Evolutionary conservation across 2,888 invertebrate species (phyloP).

Genomic region (Drosophila percnosoma): DNA sequence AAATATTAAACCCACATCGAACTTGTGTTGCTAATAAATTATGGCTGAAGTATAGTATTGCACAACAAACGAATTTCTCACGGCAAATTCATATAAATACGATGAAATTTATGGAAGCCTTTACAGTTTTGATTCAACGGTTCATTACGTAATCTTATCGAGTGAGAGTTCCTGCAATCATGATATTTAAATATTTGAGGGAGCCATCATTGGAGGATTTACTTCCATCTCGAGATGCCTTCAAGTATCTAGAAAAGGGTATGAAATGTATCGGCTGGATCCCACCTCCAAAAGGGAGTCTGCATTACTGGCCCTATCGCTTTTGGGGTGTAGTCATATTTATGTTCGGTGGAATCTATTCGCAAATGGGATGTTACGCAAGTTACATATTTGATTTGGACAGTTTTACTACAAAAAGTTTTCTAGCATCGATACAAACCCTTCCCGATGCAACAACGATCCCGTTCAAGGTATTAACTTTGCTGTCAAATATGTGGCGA

Average conservation of each 20-base stretch:
- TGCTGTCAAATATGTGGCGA: constrained; percentile 25
- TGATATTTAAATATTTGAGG: constrained; percentile 38
- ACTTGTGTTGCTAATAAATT: neutral
- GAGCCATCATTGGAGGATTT: constrained; percentile 1
- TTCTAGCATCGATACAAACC: constrained; percentile 44
- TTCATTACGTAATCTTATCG: neutral
- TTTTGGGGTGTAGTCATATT: constrained; percentile 1
- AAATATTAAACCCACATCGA: neutral
- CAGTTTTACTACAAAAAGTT: constrained; percentile 29
- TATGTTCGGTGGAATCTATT: constrained; percentile 1
- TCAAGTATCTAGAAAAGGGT: constrained; percentile 32
- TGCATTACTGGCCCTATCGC: constrained; percentile 9
- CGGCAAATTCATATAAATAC: constrained; percentile 23
- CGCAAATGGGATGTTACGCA: constrained; percentile 41
- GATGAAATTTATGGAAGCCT: too few species aligned
- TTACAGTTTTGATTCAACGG: constrained; percentile 21
- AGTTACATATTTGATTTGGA: constrained; percentile 36
- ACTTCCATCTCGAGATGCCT: constrained; percentile 36
- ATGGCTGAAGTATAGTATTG: constrained; percentile 10
- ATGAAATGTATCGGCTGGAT: constrained; percentile 50
- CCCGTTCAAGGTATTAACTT: constrained; percentile 5
- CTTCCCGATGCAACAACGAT: constrained; percentile 26
- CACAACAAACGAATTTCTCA: neutral
- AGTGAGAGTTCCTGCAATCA: neutral
- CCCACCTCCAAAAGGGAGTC: neutral